Evolutionary conservation across 2,113 vertebrate species (phyloP).

Genomic region (Gymnobelideus leadbeateri): DNA sequence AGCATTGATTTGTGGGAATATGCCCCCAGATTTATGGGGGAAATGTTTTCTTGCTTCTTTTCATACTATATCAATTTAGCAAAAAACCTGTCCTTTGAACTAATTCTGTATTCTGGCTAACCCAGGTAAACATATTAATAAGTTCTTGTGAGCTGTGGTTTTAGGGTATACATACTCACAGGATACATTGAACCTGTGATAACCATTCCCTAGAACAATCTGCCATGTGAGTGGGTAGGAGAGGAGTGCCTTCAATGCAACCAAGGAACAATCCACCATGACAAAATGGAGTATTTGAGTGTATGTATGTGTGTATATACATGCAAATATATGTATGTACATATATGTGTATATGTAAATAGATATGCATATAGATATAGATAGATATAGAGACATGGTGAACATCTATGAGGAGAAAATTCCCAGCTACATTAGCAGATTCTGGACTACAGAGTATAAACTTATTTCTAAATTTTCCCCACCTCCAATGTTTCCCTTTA

Average conservation of each 20-base stretch:
- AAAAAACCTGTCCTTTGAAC: background rate
- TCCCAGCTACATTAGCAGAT: background rate
- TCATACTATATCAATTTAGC: background rate
- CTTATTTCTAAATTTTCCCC: conserved; percentile 1
- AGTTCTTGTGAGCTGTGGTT: background rate
- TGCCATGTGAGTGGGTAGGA: background rate
- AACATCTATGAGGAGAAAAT: background rate
- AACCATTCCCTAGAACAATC: background rate
- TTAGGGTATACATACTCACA: background rate
- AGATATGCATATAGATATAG: background rate
- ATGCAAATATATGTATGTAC: background rate
- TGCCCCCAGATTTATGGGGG: background rate
- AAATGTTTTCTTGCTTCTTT: background rate
- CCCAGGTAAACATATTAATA: background rate
- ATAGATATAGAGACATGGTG: background rate
- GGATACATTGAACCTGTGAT: background rate
- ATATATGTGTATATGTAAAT: background rate
- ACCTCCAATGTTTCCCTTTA: background rate
- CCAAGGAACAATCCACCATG: too few relatives aligned
- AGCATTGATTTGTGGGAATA: background rate
- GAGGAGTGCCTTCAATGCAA: background rate
- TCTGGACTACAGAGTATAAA: background rate
- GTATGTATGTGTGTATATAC: background rate
- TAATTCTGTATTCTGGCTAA: background rate
- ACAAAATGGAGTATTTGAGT: background rate